Evolutionary conservation across 2,888 invertebrate species (phyloP).

Genomic region (Andrena praecox): DNA sequence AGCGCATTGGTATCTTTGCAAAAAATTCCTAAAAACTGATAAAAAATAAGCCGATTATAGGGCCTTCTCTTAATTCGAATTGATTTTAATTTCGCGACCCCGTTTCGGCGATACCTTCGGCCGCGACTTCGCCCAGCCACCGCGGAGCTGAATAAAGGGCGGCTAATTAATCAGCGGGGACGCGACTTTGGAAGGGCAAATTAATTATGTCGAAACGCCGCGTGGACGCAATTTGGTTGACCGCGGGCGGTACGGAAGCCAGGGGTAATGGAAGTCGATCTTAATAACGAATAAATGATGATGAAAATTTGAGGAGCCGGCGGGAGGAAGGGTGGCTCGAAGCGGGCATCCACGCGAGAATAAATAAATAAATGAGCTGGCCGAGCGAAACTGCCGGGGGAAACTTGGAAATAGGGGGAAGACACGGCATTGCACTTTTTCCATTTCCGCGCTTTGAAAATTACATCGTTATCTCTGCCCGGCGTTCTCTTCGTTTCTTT

Average conservation of each 20-base stretch:
- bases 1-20: too few relatives aligned
- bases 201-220: conserved; percentile 42
- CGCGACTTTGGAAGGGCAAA: conserved; percentile 21
- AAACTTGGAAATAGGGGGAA: conserved; percentile 45
- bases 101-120: conserved; percentile 13
- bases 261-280: not conserved
- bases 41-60: too few relatives aligned
- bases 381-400: conserved; percentile 15
- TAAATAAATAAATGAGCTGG: conserved; percentile 60
- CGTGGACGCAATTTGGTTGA: conserved; percentile 7
- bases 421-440: conserved; percentile 64
- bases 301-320: conserved; percentile 48
- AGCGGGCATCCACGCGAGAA: conserved; percentile 39
- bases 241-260: not conserved
- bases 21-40: too few relatives aligned
- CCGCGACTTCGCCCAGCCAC: conserved; percentile 7
- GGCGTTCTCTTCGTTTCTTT: not conserved
- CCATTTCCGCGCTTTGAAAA: conserved; percentile 61
- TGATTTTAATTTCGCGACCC: conserved; percentile 36
- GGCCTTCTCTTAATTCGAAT: conserved; percentile 5
- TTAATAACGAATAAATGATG: conserved; percentile 57
- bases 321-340: conserved; percentile 35
- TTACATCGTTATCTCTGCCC: conserved; percentile 41
- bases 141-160: conserved; percentile 33
- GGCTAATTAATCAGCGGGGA: conserved; percentile 47